These are phyloP conservation scores for Stegastes partitus DNA, from an alignment of 2,113 vertebrate genomes.

Conservation along the genomic window DNA sequence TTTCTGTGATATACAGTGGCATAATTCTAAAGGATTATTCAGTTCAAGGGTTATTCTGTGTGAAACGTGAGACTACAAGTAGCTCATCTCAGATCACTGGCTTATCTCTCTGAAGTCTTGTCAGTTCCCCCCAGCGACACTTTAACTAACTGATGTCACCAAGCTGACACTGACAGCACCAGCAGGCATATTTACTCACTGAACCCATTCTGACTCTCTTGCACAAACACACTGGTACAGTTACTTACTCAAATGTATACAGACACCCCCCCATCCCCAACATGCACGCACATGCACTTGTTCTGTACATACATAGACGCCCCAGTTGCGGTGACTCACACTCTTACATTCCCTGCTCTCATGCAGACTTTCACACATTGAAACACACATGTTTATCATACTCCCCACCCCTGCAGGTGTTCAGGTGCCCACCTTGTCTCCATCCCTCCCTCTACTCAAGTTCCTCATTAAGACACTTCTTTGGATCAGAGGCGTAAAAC, in stretches of 20 bases:
- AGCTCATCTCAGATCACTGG: conserved; percentile 31
- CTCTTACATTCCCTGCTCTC: conserved; percentile 26
- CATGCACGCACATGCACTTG: conserved; percentile 10
- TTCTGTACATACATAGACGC: conserved; percentile 43
- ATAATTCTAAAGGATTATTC: conserved; percentile 34
- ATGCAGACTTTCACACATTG: conserved; percentile 67
- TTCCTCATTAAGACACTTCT: conserved; percentile 77
- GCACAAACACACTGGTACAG: conserved; percentile 16
- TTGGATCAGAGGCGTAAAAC: conserved; percentile 80
- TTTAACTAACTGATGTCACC: conserved; percentile 52
- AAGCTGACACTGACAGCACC: conserved; percentile 45
- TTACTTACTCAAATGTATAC: conserved; percentile 30
- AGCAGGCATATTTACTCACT: conserved; percentile 42
- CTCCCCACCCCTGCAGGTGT: conserved; percentile 79
- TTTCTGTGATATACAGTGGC: conserved; percentile 14
- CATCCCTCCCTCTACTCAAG: conserved; percentile 67
- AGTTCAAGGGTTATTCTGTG: conserved; percentile 35
- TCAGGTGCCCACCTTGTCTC: conserved; percentile 70
- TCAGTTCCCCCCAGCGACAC: conserved; percentile 10
- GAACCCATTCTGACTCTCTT: conserved; percentile 23
- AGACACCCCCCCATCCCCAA: not conserved
- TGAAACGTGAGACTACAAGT: conserved; percentile 28
- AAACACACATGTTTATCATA: conserved; percentile 74
- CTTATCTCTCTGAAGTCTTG: conserved; percentile 33
- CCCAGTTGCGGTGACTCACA: conserved; percentile 20